A percentile compares a stretch with the other conserved stretches of the same genome.
phyloP scores from a whole-genome alignment of 2,797 vertebrate species.

The Leptodactylus fallax region DNA sequence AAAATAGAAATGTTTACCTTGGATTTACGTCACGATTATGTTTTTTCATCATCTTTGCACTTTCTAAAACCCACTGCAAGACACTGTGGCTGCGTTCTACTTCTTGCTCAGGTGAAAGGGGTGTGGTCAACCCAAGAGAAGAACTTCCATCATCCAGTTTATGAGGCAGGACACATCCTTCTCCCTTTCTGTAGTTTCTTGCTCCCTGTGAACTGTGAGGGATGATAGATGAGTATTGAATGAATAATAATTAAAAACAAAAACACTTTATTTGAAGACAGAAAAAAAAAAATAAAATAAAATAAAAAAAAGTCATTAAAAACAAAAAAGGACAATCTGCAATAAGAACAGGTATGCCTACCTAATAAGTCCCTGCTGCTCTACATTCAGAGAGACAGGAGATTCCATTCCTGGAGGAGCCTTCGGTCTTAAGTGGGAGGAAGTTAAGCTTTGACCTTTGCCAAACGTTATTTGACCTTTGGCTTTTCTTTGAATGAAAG shows the following conservation, averaged over 20 bases:
- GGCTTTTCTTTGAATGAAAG: slow-evolving; percentile 61
- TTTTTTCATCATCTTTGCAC: slow-evolving; percentile 60
- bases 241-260: background rate
- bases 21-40: slow-evolving; percentile 45
- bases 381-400: background rate
- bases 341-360: slow-evolving; percentile 5
- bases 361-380: slow-evolving; percentile 44
- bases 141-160: slow-evolving; percentile 38
- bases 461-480: slow-evolving; percentile 56
- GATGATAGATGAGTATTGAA: background rate
- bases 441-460: slow-evolving; percentile 52
- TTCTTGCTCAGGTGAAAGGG: slow-evolving; percentile 57
- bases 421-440: slow-evolving; percentile 55
- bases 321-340: background rate
- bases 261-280: background rate
- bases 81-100: slow-evolving; percentile 59
- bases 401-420: slow-evolving; percentile 57
- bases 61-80: slow-evolving; percentile 59
- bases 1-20: background rate
- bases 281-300: too few relatives aligned
- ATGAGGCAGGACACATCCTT: slow-evolving; percentile 33
- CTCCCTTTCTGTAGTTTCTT: slow-evolving; percentile 46
- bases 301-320: too few relatives aligned
- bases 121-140: slow-evolving; percentile 26
- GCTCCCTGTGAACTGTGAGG: slow-evolving; percentile 39